Evolutionary conservation across 2,797 vertebrate species (phyloP).

Genomic region (Muscicapa comitata): DNA sequence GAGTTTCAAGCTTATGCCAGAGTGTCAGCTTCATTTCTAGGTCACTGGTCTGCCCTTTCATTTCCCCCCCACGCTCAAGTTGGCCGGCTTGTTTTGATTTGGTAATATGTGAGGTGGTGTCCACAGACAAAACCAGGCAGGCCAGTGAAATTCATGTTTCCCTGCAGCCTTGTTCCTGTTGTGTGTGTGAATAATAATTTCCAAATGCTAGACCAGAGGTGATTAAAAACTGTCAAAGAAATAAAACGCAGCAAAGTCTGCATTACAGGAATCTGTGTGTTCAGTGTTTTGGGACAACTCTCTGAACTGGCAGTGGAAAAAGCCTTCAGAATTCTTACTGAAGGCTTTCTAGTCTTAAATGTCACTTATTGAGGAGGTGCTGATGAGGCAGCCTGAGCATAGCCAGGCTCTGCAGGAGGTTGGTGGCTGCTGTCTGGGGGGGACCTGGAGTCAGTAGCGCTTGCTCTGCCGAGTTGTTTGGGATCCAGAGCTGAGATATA

Average conservation of each 20-base stretch:
- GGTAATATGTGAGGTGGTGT: constrained; percentile 44
- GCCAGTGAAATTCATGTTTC: constrained; percentile 30
- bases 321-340: background rate
- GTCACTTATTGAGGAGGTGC: background rate
- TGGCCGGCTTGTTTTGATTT: constrained; percentile 56
- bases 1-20: background rate
- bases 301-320: background rate
- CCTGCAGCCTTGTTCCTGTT: constrained; percentile 29
- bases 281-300: background rate
- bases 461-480: background rate
- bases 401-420: background rate
- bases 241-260: background rate
- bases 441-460: accelerated
- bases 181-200: constrained; percentile 43
- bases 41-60: constrained; percentile 52
- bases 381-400: background rate
- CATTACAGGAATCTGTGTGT: background rate
- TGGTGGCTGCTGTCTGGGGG: background rate
- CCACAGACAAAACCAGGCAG: constrained; percentile 48
- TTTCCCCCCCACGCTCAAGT: constrained; percentile 33
- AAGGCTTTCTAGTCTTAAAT: background rate
- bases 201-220: constrained; percentile 40
- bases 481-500: background rate
- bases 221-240: constrained; percentile 35
- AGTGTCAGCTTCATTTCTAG: constrained; percentile 49